A percentile compares a stretch with the other conserved stretches of the same genome.
These are phyloP conservation scores for Drepanosiphum platanoidis DNA, from an alignment of 2,888 invertebrate genomes.

Conservation along the genomic window DNA sequence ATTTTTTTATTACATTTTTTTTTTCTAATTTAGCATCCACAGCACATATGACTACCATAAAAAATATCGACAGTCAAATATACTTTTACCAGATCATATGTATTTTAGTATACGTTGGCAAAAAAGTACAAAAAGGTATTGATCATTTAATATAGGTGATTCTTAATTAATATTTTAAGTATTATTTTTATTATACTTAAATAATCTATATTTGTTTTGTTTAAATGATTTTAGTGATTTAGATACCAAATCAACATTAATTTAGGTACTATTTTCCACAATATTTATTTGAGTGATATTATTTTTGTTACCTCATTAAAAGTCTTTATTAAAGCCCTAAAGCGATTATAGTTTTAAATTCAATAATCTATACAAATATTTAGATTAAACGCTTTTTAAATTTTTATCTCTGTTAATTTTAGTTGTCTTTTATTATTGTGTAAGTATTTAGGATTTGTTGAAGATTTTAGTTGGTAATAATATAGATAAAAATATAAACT, in stretches of 20 bases:
- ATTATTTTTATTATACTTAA: neutral
- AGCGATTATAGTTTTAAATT: neutral
- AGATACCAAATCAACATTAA: neutral
- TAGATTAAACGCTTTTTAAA: too few relatives aligned
- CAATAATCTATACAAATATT: neutral
- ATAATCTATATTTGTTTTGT: neutral
- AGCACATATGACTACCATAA: conserved; percentile 64
- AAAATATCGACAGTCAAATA: conserved; percentile 40
- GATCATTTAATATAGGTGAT: neutral
- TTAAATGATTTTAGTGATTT: too few relatives aligned
- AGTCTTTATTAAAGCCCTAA: too few relatives aligned
- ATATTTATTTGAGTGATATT: neutral
- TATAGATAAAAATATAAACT: too few relatives aligned
- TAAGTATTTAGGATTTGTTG: too few relatives aligned
- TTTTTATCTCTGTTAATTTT: neutral
- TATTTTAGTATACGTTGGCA: conserved; percentile 59
- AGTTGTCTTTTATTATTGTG: neutral
- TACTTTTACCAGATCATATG: conserved; percentile 49
- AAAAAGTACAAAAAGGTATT: conserved; percentile 38
- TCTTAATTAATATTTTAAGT: neutral
- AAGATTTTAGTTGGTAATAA: too few relatives aligned
- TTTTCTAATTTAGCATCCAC: conserved; percentile 64
- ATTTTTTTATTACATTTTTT: neutral
- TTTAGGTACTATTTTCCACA: too few relatives aligned
- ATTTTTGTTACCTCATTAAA: neutral